Percentiles rank a stretch among this genome's conserved stretches.
Conservation (phyloP, 2,797 vertebrate species). For the Linurgus olivaceus region DNA sequence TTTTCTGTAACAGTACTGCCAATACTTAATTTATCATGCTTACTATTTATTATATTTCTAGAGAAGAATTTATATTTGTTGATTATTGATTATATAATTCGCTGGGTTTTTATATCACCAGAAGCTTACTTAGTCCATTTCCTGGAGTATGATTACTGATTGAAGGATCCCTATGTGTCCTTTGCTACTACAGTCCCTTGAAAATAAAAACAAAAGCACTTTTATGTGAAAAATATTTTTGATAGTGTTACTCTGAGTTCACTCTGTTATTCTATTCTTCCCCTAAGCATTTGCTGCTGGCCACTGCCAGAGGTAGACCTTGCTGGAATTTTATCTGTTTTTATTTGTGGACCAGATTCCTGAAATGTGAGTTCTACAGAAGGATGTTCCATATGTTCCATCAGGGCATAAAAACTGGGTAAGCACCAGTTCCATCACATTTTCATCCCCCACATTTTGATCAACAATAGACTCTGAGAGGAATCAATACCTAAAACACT, state of each 20-base stretch:
- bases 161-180: not conserved
- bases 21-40: not conserved
- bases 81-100: not conserved
- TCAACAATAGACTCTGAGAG: not conserved
- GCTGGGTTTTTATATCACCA: not conserved
- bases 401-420: not conserved
- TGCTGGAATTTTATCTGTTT: not conserved
- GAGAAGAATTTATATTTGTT: not conserved
- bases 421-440: not conserved
- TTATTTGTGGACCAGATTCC: not conserved
- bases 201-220: not conserved
- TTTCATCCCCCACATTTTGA: not conserved
- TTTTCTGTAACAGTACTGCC: not conserved
- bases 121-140: not conserved
- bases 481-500: not conserved
- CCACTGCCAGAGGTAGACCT: not conserved
- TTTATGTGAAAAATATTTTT: not conserved
- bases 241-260: not conserved
- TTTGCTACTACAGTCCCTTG: not conserved
- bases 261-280: not conserved
- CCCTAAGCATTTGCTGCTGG: not conserved
- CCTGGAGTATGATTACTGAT: not conserved
- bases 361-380: not conserved
- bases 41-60: not conserved
- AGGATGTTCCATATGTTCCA: not conserved